A percentile compares a stretch with the other conserved stretches of the same genome.
These are phyloP conservation scores for Glossophaga mutica DNA, from an alignment of 2,797 vertebrate genomes.

Conservation along the genomic window DNA sequence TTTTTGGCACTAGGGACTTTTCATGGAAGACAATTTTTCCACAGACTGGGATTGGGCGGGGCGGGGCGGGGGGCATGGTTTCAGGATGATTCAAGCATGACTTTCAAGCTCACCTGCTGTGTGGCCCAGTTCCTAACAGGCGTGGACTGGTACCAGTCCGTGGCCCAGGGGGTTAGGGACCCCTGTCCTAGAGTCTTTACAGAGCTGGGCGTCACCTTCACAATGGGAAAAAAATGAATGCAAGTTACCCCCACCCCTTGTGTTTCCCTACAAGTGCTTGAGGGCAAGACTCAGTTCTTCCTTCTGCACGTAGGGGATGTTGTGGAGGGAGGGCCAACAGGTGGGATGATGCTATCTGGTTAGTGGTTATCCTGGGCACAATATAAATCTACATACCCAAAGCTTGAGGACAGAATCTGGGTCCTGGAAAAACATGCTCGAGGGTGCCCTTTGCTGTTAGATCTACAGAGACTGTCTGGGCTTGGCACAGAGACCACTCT, in stretches of 20 bases:
- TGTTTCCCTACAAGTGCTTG: neutral
- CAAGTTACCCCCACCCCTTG: neutral
- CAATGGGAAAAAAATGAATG: neutral
- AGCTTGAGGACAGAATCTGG: neutral
- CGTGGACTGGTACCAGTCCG: too few relatives aligned
- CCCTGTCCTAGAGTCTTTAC: neutral
- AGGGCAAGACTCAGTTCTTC: neutral
- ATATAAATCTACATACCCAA: neutral
- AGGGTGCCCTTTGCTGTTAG: neutral
- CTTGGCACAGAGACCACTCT: neutral
- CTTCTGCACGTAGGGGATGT: neutral
- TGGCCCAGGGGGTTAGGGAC: neutral
- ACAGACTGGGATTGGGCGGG: neutral
- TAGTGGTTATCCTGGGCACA: neutral
- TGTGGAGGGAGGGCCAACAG: neutral
- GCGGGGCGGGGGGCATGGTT: neutral
- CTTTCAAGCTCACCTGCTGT: neutral
- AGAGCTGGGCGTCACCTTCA: neutral
- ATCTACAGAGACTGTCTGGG: neutral
- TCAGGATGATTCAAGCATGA: neutral
- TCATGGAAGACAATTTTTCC: neutral
- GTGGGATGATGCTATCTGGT: neutral
- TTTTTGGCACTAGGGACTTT: neutral
- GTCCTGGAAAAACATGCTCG: neutral
- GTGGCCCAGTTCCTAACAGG: neutral